Evolutionary conservation across 2,797 vertebrate genomes (phyloP).

Genomic region (Tapera naevia): DNA sequence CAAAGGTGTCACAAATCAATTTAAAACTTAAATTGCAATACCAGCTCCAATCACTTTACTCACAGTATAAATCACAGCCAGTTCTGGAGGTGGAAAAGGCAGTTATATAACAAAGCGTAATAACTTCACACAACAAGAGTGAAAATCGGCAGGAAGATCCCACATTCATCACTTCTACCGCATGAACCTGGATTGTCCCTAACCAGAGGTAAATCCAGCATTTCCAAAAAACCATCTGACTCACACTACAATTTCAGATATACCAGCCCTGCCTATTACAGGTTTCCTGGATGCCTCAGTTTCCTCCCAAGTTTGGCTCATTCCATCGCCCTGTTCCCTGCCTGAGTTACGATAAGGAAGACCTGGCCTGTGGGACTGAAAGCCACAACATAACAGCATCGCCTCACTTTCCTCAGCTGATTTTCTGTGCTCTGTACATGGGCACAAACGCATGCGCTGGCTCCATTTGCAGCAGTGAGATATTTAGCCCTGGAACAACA

Average conservation of each 20-base stretch:
- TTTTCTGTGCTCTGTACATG: neutral
- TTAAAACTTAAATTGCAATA: slow-evolving; percentile 64
- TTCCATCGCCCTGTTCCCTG: neutral
- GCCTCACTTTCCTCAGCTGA: neutral
- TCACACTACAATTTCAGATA: neutral
- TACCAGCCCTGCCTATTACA: neutral
- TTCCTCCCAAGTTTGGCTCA: neutral
- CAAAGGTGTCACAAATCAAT: slow-evolving; percentile 65
- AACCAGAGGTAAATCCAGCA: neutral
- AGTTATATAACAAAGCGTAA: slow-evolving; percentile 36
- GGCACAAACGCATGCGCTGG: neutral
- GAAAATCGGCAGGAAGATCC: slow-evolving; percentile 49
- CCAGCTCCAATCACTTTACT: slow-evolving; percentile 56
- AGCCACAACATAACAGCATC: neutral
- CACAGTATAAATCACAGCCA: slow-evolving; percentile 54
- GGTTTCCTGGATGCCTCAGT: neutral
- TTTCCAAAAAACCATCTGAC: neutral
- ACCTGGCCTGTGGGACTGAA: neutral
- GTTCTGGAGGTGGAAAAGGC: slow-evolving; percentile 44
- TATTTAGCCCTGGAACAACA: slow-evolving; percentile 31
- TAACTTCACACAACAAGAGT: slow-evolving; percentile 35
- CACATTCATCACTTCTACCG: slow-evolving; percentile 28
- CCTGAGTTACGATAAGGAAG: neutral
- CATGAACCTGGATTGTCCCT: neutral
- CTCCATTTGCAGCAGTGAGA: slow-evolving; percentile 27